Conservation (phyloP, 2,113 vertebrate species). For the Cynocephalus volans region DNA sequence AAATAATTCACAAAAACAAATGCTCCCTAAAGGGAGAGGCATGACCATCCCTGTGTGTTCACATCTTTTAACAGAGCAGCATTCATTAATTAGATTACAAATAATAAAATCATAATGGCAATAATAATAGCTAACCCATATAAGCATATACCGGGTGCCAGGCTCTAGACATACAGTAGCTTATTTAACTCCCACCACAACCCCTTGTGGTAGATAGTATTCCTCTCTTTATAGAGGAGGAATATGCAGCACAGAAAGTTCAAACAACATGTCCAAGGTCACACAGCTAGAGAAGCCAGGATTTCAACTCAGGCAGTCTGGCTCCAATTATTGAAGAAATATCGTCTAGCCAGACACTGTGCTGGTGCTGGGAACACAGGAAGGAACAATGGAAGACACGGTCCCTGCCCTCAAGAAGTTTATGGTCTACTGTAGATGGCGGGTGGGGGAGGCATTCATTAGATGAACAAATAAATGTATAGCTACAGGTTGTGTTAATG, state of each 20-base stretch:
- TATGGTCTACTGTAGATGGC: fast-evolving
- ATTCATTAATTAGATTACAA: background rate
- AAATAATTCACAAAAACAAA: slow-evolving; percentile 32
- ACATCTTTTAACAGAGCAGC: background rate
- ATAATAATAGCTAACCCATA: background rate
- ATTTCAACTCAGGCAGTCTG: background rate
- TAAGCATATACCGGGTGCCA: background rate
- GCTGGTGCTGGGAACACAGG: background rate
- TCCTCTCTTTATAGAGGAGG: background rate
- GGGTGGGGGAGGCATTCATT: no score
- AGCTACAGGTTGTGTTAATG: background rate
- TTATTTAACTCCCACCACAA: background rate
- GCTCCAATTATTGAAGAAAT: background rate
- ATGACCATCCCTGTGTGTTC: background rate
- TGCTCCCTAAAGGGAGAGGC: background rate
- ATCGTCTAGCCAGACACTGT: background rate
- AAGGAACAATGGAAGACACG: background rate
- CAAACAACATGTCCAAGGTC: background rate
- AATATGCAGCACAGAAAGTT: background rate
- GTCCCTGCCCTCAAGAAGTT: background rate
- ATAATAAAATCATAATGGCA: background rate
- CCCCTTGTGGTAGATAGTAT: background rate
- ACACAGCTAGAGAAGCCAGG: background rate
- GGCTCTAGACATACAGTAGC: background rate
- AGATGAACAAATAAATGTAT: background rate